Evolutionary conservation across 2,888 invertebrate genomes (phyloP), one percentile per base, ranked within the genome.

Genomic region (Julus scandinavius): DNA sequence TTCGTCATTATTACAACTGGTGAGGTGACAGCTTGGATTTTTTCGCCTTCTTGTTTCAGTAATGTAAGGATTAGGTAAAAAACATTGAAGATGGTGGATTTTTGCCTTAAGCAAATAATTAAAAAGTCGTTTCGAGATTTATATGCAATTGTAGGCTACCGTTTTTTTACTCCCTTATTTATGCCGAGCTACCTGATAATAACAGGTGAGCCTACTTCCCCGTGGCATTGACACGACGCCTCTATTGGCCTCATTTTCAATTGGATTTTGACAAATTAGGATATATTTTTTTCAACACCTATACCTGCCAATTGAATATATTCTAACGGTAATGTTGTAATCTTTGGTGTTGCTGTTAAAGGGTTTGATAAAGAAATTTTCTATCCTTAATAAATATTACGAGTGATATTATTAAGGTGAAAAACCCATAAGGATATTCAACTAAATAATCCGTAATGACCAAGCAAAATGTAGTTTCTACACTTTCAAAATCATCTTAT

Each of bases 201-300:
- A 80, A 80, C 80, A 11, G 80, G 80, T 80, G 38, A 20, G 38
- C 80, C 80, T 20, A 80, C 80, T 80, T 80, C 80, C 80, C 80
- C 80, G 20, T 80, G 80, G 80, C 80, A 80, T 13, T 80, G 80
- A 38, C 80, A 80, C 80, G 80, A 38, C 80, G 80, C 80, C 80
- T 80, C 38, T 20, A 38, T 80, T 80, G 80, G 38, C 80, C 80
- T 80, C 29, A 38, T 38, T 80, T 80, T 38, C 80, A 80, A 80
- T 29, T 38, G 38, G 80, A 80, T 80, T 80, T 80, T 80, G 80
- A 80, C 80, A 80, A 80, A 80, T 72, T 13, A 80, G 38, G 38
- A 20, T 38, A 80, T 80, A 38, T 80, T 63, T 72, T 20, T 72
- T 29, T 72, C 72, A 80, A 80, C 80, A 80, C 80, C 11, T 80